A percentile compares a stretch with the other conserved stretches of the same genome.
These are phyloP conservation scores for Arenicola marina DNA, from an alignment of 2,888 invertebrate genomes.

Conservation along the genomic window DNA sequence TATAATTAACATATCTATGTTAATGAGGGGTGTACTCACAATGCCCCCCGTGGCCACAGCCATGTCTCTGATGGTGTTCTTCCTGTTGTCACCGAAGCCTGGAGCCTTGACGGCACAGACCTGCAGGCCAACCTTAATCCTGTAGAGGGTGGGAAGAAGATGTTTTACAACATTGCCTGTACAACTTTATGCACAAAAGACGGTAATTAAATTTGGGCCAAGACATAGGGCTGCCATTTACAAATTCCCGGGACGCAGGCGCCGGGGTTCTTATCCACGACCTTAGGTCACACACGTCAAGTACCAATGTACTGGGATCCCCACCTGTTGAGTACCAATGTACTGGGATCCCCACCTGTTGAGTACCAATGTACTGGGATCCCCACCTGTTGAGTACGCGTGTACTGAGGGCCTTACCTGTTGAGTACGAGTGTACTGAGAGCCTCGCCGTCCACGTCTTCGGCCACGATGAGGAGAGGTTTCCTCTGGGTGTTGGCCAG, in stretches of 20 bases:
- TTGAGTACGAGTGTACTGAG: slow-evolving; percentile 91
- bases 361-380: too few relatives aligned
- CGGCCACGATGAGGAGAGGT: slow-evolving; percentile 92
- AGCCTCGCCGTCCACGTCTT: slow-evolving; percentile 95
- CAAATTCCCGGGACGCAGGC: too few relatives aligned
- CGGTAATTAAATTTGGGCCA: not conserved
- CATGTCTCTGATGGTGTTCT: slow-evolving; percentile 89
- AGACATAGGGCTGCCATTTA: not conserved
- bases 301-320: too few relatives aligned
- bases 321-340: too few relatives aligned
- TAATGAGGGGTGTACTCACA: too few relatives aligned
- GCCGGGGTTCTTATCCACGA: too few relatives aligned
- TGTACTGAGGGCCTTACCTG: too few relatives aligned
- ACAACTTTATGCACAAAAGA: not conserved
- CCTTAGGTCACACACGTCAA: too few relatives aligned
- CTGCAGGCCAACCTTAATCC: slow-evolving; percentile 87
- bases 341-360: too few relatives aligned
- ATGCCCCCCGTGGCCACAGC: slow-evolving; percentile 90
- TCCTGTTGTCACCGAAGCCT: slow-evolving; percentile 95
- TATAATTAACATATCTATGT: too few relatives aligned
- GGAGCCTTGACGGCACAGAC: slow-evolving; percentile 96
- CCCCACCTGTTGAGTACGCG: too few relatives aligned
- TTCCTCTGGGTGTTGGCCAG: slow-evolving; percentile 90
- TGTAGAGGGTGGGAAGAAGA: too few relatives aligned
- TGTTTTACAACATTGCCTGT: not conserved